Base-by-base conservation (phyloP, 2,797 vertebrate species). In the Ibycter americanus region DNA sequence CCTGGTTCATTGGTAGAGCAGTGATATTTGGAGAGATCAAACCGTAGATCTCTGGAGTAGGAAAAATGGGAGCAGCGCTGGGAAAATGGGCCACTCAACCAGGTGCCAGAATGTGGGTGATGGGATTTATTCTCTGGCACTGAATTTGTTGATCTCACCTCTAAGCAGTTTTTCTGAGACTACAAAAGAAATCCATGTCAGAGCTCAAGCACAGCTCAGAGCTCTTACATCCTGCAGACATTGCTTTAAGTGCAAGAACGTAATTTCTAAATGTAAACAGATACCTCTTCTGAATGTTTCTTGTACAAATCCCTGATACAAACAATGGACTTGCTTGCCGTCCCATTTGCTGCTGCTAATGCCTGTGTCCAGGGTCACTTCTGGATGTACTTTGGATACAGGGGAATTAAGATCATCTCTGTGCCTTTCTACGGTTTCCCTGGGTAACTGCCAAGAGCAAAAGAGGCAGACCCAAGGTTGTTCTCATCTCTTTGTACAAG, bases 401-500 rank as follows among this genome's bases (percentile, higher is more conserved):
- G 51, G n/a, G n/a, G 49, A 93, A 66, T 85, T 67, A 92, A 87
- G 68, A 84, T 76, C 56, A 52, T 83, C 82, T 93, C 15, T 62
- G 34, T 79, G 78, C 31, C 47, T 93, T 95, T 90, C 67, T 82
- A n/a, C 38, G 38, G 81, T 87, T 95, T 95, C 66, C n/a, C 59
- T 82, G 92, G 15, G n/a, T 73, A 82, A 80, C 86, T 79, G 90
- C 87, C 92, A 95, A 84, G 78, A 89, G 47, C 52, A 80, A 42
- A 90, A 82, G 59, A 93, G 73, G 46, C 62, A 85, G 84, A 89
- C 87, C 29, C 82, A 85, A 73, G 51, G 67, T 80, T 96, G 78
- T 93, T 89, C 81, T 96, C 92, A 73, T 95, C 54, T 79, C 51
- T 77, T 83, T 71, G 52, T 83, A 59, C n/a, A 83, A 91, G 84